Base-by-base conservation (phyloP, 2,888 invertebrate genomes). In the Cremastinae sp. region DNA sequence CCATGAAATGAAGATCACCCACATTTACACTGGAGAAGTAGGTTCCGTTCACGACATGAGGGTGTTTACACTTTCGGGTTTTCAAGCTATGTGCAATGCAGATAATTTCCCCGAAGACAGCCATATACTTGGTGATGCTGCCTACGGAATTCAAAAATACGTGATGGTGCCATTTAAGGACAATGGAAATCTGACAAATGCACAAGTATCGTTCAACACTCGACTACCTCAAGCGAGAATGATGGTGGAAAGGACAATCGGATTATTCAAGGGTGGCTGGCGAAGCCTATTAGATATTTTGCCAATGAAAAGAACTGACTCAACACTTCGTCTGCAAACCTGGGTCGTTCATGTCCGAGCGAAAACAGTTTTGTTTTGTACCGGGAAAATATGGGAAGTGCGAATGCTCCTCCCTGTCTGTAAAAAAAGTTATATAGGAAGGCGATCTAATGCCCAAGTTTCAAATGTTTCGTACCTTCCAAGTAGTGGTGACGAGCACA, bases 21-120 rank as follows among this genome's bases (percentile, higher is more conserved):
- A 73, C 53, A 68, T 58, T 49, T 73, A 56, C 55, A 58, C 73
- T 41, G 73, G 68, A 37, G 43, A 56, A 4, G 58, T 58, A 16
- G 68, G 68, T 12, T 68, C 68, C 2, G 55, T 68, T 4, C 74
- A 73, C n/a, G 73, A 73, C 39, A 58, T 20, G 14, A 43, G 74
- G 5, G 68, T 74, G 8, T 68, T 74, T 20, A 5, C 55, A n/a
- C 22, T 59, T 7, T 74, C 74, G 8, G 66, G 51, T 4, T 39
- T 73, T 9, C 22, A 28, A 22, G 16, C n/a, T 8, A 47, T 20
- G 10, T 41, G 16, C 10, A 49, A 22, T 1, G 43, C 22, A n/a
- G n/a, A 7, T 9, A 9, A 39, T n/a, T 75, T 71, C 18, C 75
- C 71, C 16, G 41, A 59, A 2, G n/a, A 73, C 10, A 66, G 28